phyloP scores from a whole-genome alignment of 2,888 invertebrate species.

The Ichneumoninae sp. region DNA sequence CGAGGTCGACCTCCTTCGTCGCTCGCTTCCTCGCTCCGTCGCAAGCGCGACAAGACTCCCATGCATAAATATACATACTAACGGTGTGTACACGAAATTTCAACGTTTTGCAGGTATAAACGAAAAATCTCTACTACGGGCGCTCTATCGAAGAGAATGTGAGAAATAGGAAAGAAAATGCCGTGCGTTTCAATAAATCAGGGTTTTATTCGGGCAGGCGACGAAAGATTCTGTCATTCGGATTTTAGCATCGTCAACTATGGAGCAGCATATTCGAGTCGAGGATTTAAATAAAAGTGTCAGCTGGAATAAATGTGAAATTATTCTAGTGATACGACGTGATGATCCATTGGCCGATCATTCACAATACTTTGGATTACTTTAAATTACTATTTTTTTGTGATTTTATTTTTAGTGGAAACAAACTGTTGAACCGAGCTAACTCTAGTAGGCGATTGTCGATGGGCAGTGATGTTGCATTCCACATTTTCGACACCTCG shows the following conservation, averaged over 20 bases:
- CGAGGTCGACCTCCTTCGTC: conserved; percentile 29
- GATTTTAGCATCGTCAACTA: background rate
- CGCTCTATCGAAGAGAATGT: background rate
- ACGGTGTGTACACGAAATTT: conserved; percentile 72
- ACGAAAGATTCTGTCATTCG: background rate
- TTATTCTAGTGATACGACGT: background rate
- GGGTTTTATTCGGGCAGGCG: background rate
- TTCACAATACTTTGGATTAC: background rate
- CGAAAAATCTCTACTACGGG: conserved; percentile 42
- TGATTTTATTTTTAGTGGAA: too few relatives aligned
- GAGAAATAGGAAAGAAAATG: conserved; percentile 1
- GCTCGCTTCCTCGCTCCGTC: conserved; percentile 18
- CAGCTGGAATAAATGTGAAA: background rate
- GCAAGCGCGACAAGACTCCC: conserved; percentile 65
- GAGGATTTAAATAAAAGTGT: background rate
- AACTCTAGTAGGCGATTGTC: too few relatives aligned
- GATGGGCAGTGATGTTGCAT: too few relatives aligned
- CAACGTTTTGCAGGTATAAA: conserved; percentile 70
- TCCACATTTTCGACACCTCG: background rate
- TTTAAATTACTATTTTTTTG: background rate
- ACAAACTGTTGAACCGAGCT: too few relatives aligned
- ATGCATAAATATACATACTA: conserved; percentile 75
- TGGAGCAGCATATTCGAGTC: background rate
- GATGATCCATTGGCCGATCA: background rate
- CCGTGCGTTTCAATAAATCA: background rate